Evolutionary conservation across 2,113 vertebrate genomes (phyloP), one percentile per base, ranked within the genome.

Genomic region (Stegastes partitus): DNA sequence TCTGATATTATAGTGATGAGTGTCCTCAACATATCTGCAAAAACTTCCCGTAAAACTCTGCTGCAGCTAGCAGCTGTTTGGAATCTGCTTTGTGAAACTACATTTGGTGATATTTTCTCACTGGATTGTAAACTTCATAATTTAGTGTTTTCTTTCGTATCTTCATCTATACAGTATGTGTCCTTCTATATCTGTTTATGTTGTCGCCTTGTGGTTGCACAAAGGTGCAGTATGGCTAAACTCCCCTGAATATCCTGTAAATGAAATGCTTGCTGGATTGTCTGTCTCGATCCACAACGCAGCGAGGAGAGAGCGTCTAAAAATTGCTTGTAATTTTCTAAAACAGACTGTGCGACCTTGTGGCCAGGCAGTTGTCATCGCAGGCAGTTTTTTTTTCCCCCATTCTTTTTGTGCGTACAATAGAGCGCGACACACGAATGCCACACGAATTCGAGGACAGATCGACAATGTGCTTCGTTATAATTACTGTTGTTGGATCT

Each of bases 281-380:
- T 47, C 45, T 47, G 15, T 18, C 10, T 18, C 16, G 4, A 3
- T 18, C 9, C 18, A 7, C 45, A 47, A 19, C 4, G 1, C 16
- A 0, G 45, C 4, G 4, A 47, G 18, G 4, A 42, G 16, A 49
- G 15, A 23, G 22, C 21, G 51, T 26, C 47, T n/a, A 31, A 54
- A 62, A 34, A 10, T 10, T 77, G 26, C 51, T 58, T 53, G 4
- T 42, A 44, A 76, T 68, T 63, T 39, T 62, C 34, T 6, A 15
- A 56, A 28, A 50, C 25, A 63, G 45, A 44, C n/a, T 42, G 57
- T 44, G 21, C 2, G 19, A 16, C 12, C 19, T 50, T 23, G 22
- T 42, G 22, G 14, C 57, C 21, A n/a, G 25, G 75, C 22, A 65
- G 61, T n/a, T 51, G 45, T 58, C 18, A 72, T 31, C 6, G 49